Evolutionary conservation across 2,888 invertebrate genomes (phyloP).

Genomic region (Chloroclysta siterata): DNA sequence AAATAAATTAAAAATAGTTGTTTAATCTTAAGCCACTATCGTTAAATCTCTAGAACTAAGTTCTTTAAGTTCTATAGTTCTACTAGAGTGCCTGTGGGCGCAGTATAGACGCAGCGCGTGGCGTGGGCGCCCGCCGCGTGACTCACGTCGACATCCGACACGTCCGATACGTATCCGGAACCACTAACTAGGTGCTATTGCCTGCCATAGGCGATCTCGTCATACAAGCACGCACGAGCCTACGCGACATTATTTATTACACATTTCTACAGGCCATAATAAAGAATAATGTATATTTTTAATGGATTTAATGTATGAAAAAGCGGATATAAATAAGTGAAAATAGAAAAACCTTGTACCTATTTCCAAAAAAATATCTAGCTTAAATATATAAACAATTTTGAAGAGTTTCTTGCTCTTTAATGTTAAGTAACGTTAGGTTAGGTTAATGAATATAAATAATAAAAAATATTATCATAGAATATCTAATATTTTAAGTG

Average conservation of each 20-base stretch:
- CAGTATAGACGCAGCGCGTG: conserved; percentile 48
- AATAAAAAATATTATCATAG: no score
- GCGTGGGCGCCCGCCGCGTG: conserved; percentile 74
- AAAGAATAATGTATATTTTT: not conserved
- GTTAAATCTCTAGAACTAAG: not conserved
- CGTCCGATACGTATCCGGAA: conserved; percentile 84
- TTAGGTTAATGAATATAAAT: no score
- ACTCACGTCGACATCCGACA: conserved; percentile 86
- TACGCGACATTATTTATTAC: not conserved
- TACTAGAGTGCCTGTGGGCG: conserved; percentile 45
- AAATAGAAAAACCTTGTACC: no score
- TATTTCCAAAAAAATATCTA: no score
- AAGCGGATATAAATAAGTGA: not conserved
- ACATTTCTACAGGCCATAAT: not conserved
- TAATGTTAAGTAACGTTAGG: no score
- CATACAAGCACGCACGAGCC: conserved; percentile 59
- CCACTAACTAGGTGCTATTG: conserved; percentile 79
- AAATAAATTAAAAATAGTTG: no score
- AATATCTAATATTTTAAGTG: no score
- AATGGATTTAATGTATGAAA: not conserved
- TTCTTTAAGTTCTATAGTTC: conserved; percentile 4
- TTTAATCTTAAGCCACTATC: not conserved
- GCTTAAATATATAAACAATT: no score
- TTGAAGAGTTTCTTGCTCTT: no score
- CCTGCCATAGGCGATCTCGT: conserved; percentile 64